phyloP scores from a whole-genome alignment of 2,797 vertebrate species.

The Poeciliopsis paucimaculata region DNA sequence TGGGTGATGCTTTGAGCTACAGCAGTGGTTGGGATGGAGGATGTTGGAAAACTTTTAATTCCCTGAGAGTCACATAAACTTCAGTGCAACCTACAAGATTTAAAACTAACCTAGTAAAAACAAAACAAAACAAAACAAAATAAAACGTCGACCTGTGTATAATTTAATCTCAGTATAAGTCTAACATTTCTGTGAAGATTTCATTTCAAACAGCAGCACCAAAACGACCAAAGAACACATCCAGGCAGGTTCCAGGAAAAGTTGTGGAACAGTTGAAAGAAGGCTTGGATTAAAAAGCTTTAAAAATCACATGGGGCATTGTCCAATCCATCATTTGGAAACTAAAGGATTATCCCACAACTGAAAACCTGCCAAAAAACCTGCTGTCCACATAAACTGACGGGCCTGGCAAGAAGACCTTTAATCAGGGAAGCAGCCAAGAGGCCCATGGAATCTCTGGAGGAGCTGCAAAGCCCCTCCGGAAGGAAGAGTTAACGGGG shows the following conservation, averaged over 20 bases:
- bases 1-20: constrained; percentile 50
- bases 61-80: neutral
- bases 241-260: neutral
- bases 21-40: constrained; percentile 6
- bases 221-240: neutral
- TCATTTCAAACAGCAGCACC: neutral
- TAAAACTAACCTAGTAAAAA: neutral
- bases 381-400: neutral
- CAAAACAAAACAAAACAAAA: too few species aligned
- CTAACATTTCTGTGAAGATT: neutral
- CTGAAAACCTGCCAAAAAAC: neutral
- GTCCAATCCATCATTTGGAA: neutral
- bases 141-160: neutral
- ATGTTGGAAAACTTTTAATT: neutral
- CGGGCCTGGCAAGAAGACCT: neutral
- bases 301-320: neutral
- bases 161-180: neutral
- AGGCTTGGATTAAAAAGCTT: neutral
- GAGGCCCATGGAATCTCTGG: neutral
- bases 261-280: neutral
- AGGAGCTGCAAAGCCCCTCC: neutral
- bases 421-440: neutral
- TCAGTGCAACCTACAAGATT: neutral
- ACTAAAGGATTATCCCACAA: neutral
- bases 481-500: too few species aligned